Base-by-base conservation (phyloP, 2,797 vertebrate genomes). In the Rhinatrema bivittatum region DNA sequence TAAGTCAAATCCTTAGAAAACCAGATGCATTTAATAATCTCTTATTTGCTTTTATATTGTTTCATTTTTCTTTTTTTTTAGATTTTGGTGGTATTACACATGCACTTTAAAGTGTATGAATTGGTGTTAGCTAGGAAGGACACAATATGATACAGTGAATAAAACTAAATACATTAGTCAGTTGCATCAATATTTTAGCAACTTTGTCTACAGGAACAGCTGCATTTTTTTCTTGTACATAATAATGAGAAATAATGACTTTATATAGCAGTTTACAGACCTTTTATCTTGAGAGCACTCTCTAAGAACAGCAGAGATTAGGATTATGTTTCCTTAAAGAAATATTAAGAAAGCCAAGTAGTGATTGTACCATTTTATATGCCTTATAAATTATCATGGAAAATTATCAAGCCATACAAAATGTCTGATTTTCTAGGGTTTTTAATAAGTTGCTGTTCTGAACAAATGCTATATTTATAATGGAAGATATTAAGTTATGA, bases 401-500 rank as follows among this genome's bases (percentile, higher is more conserved):
- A 60, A 50, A 47, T 43, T 30, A 56, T n/a, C 36, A 25, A 14
- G 9, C 32, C 14, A 50, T 50, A 66, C 58, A 55, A 53, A 66
- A 48, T 37, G 20, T 20, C 23, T 10, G 45, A 29, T 29, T 46
- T 25, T 16, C 6, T 20, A 20, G 6, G 6, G 16, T 36, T 53
- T 42, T 41, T 32, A 28, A 21, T 40, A 48, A 28, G 26, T 31
- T 42, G 7, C 25, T 44, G 16, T 42, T 40, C 32, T 44, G 38
- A 63, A 62, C 36, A 64, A 51, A 63, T 37, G 19, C 13, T 29
- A 39, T 39, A 34, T 62, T 59, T 62, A 33, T 70, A 74, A 69
- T 46, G 17, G 47, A 60, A 65, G 23, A 53, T 68, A 65, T 52
- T 66, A 56, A 61, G 31, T 59, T 56, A 56, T 61, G 59, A 69